These are phyloP conservation scores for Oscheius myriophilus DNA, from an alignment of 2,888 invertebrate genomes.

Conservation along the genomic window DNA sequence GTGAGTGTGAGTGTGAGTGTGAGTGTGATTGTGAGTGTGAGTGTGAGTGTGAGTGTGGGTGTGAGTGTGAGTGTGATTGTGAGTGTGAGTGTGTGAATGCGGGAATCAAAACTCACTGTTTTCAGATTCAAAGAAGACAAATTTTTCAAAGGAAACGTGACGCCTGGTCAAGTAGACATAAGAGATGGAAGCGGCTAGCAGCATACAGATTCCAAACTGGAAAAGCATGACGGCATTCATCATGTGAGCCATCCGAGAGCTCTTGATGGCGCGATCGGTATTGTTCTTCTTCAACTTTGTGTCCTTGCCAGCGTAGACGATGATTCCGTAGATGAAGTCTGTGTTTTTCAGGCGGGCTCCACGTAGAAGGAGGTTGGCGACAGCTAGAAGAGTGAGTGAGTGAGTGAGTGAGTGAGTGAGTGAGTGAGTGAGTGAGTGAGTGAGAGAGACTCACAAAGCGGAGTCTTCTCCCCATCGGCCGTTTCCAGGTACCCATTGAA, in stretches of 20 bases:
- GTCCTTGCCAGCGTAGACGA: slow-evolving; percentile 97
- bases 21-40: too few species aligned
- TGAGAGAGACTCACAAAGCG: too few species aligned
- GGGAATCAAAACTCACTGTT: too few species aligned
- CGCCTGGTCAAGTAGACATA: too few species aligned
- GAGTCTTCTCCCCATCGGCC: neutral
- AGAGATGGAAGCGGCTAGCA: neutral
- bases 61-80: too few species aligned
- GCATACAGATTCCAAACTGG: slow-evolving; percentile 11
- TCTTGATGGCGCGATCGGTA: slow-evolving; percentile 83
- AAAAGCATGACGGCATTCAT: slow-evolving; percentile 21
- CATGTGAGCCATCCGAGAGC: slow-evolving; percentile 75
- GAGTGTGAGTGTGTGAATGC: too few species aligned
- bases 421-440: neutral
- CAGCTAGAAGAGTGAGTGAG: slow-evolving; percentile 4
- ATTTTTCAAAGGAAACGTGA: too few species aligned
- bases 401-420: too few species aligned
- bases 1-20: too few species aligned
- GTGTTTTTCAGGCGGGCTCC: slow-evolving; percentile 96
- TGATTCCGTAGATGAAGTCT: slow-evolving; percentile 88
- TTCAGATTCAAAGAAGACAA: too few species aligned
- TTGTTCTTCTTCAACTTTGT: slow-evolving; percentile 96
- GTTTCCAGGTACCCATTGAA: slow-evolving; percentile 81
- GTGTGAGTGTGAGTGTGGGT: too few species aligned
- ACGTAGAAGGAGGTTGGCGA: slow-evolving; percentile 88